A percentile compares a stretch with the other conserved stretches of the same genome.
phyloP scores from a whole-genome alignment of 2,797 vertebrate species.

The Valencia hispanica region DNA sequence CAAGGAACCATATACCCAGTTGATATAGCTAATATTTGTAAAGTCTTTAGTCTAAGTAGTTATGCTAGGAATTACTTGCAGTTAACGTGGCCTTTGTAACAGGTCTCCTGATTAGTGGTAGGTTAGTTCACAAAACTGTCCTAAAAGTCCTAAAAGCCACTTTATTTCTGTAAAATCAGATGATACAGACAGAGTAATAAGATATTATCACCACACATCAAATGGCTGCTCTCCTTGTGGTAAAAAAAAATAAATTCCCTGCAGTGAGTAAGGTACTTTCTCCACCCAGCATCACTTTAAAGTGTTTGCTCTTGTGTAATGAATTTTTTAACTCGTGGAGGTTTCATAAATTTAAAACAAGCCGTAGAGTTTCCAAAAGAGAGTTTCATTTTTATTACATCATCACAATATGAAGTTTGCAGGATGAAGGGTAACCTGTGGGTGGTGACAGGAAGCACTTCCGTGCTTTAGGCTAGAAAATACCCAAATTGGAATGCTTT shows the following conservation, averaged over 20 bases:
- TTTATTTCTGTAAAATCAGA: not conserved
- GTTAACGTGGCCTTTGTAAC: not conserved
- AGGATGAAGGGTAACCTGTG: not conserved
- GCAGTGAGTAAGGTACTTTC: not conserved
- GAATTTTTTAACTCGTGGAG: not conserved
- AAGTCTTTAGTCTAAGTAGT: not conserved
- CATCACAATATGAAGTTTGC: conserved; percentile 3
- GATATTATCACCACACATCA: not conserved
- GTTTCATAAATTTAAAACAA: conserved; percentile 2
- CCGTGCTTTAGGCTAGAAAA: not conserved
- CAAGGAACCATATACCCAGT: not conserved
- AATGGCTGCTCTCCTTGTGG: not conserved
- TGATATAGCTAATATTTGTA: not conserved
- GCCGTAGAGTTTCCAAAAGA: not conserved
- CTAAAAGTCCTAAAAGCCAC: not conserved
- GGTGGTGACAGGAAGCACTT: not conserved
- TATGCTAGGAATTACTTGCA: not conserved
- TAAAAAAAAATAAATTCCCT: not conserved
- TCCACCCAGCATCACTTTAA: not conserved
- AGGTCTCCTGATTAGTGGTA: not conserved
- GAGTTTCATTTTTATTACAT: conserved; percentile 10
- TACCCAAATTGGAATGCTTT: not conserved
- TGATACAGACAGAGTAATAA: not conserved
- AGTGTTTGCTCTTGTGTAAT: not conserved
- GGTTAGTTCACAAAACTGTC: not conserved